Base-by-base conservation (phyloP, 1,140 invertebrate species). In the Caenorhabditis remanei region DNA sequence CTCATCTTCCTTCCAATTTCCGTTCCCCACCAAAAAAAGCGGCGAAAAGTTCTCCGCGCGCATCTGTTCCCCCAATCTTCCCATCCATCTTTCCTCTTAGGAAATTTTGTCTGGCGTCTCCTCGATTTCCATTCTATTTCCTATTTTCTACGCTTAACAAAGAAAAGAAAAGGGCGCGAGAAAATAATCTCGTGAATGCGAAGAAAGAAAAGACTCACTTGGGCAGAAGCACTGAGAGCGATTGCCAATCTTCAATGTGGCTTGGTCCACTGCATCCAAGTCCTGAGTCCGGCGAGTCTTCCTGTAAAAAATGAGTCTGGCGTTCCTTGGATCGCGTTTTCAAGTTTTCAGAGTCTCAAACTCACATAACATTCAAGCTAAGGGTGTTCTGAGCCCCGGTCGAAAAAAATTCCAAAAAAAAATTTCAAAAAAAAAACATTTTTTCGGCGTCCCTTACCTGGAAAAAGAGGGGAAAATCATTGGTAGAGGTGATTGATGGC, bases 171-270 rank as follows among this genome's bases (percentile, higher is more conserved):
- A 53, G n/a, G n/a, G 56, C 14, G 56, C 14, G n/a, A n/a, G 56
- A 8, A 58, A n/a, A 58, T 16, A 58, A 58, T 53, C 50, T 53
- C 50, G 50, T 13, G n/a, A 58, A n/a, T 58, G 7, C 3, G 56
- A 58, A 16, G 50, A 58, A n/a, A 21, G 56, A 58, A 21, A 58
- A 58, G 5, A 58, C 91, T 84, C 56, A 92, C 91, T 89, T 92
- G 24, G 91, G 91, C 50, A 92, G 87, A 79, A 92, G 88, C 24
- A 92, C 86, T 41, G 91, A 87, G 11, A 92, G 85, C 24, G 91
- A 92, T 46, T 85, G 84, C 91, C 91, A 92, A 86, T 92, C 91
- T 65, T 92, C 91, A 56, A 92, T 92, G 86, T 92, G 91, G 32
- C 86, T 87, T 14, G 91, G 91, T 71, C 87, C 84, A 56, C 90